Percentiles rank a stretch among this genome's conserved stretches.
phyloP scores from a whole-genome alignment of 2,113 vertebrate species.

The Oreochromis tanganicae region DNA sequence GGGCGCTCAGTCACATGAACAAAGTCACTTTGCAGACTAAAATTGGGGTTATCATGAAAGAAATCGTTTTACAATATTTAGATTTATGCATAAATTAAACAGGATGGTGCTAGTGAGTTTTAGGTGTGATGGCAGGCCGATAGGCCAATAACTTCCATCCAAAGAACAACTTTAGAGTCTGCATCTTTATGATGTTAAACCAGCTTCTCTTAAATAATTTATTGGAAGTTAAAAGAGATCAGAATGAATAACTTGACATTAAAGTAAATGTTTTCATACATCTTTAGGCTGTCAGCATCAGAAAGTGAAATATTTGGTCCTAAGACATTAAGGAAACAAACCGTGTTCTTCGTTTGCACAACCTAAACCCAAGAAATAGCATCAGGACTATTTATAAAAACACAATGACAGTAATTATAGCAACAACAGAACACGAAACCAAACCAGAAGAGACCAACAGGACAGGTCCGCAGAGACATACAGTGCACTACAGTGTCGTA shows the following conservation, averaged over 20 bases:
- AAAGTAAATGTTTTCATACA: background rate
- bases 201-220: background rate
- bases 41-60: background rate
- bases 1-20: background rate
- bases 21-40: background rate
- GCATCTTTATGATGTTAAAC: background rate
- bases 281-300: background rate
- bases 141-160: background rate
- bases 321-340: background rate
- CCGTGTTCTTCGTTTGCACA: background rate
- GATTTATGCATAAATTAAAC: background rate
- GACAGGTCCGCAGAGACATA: slow-evolving; percentile 66
- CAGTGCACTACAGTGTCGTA: slow-evolving; percentile 49
- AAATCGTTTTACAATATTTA: background rate
- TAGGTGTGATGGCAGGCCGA: background rate
- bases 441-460: slow-evolving; percentile 69
- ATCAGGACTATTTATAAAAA: background rate
- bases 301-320: background rate
- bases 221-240: background rate
- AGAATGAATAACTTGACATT: background rate
- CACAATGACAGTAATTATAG: slow-evolving; percentile 18
- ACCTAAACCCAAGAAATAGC: background rate
- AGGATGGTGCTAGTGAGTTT: background rate
- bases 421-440: slow-evolving; percentile 58
- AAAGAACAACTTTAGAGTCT: background rate